These are phyloP conservation scores for Pygoscelis antarcticus DNA, from an alignment of 2,113 vertebrate genomes.

Conservation along the genomic window DNA sequence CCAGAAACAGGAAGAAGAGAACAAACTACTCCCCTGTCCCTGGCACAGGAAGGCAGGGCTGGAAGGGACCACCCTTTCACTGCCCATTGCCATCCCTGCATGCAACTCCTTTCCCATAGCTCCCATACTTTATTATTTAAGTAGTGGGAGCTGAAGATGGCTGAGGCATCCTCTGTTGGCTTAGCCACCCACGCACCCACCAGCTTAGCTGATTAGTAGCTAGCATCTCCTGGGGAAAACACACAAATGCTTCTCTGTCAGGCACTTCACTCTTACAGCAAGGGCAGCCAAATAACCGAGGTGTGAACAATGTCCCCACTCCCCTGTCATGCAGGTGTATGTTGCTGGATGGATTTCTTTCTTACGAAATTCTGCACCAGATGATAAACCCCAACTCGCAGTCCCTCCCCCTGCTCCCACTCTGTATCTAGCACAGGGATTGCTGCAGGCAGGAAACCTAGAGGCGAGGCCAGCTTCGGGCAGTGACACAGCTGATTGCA, in stretches of 20 bases:
- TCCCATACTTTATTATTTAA: not conserved
- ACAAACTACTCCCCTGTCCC: not conserved
- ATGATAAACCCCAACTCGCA: rapidly evolving
- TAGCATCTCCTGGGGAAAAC: not conserved
- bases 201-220: not conserved
- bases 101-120: not conserved
- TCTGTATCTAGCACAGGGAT: not conserved
- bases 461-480: not conserved
- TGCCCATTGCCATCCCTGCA: not conserved
- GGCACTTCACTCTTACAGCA: not conserved
- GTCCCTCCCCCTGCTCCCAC: not conserved
- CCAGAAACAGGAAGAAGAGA: not conserved
- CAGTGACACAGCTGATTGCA: not conserved
- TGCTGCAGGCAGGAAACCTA: not conserved
- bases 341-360: not conserved
- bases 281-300: not conserved
- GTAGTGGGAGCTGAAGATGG: not conserved
- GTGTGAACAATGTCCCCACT: not conserved
- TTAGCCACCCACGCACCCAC: not conserved
- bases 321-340: not conserved
- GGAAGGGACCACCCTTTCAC: not conserved
- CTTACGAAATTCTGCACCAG: not conserved
- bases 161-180: not conserved
- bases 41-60: not conserved
- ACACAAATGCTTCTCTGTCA: not conserved